These are phyloP conservation scores for Tarsius wallacei DNA, from an alignment of 2,797 vertebrate species.

Conservation along the genomic window DNA sequence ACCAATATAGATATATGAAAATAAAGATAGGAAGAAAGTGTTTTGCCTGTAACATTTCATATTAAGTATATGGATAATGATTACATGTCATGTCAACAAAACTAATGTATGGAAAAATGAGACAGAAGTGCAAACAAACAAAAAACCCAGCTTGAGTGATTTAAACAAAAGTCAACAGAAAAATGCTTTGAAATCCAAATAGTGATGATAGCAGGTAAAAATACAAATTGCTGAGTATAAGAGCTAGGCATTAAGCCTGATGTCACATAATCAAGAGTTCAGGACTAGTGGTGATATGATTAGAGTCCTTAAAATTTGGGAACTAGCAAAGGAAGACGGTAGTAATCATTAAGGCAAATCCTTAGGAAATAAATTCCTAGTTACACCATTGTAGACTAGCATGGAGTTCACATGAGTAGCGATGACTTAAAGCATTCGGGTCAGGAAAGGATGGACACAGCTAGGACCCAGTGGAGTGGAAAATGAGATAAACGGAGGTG, in stretches of 20 bases:
- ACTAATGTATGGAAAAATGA: neutral
- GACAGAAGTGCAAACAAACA: neutral
- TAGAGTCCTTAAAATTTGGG: neutral
- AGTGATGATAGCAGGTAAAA: neutral
- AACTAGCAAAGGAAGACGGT: neutral
- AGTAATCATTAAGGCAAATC: neutral
- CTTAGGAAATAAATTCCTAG: neutral
- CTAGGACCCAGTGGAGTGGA: no score
- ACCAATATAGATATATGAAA: neutral
- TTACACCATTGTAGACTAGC: fast-evolving
- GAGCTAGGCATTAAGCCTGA: neutral
- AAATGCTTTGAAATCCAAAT: neutral
- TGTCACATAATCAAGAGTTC: neutral
- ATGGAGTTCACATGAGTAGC: no score
- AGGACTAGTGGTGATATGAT: neutral
- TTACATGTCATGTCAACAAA: neutral
- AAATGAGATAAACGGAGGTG: neutral
- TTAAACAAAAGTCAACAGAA: neutral
- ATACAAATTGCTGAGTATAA: neutral
- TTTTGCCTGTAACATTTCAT: neutral
- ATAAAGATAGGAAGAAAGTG: neutral
- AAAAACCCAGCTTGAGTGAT: neutral
- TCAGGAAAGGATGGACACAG: neutral
- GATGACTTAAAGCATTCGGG: neutral
- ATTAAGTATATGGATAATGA: neutral